phyloP scores from a whole-genome alignment of 2,113 vertebrate species.

The Chlorodrepanis virens region DNA sequence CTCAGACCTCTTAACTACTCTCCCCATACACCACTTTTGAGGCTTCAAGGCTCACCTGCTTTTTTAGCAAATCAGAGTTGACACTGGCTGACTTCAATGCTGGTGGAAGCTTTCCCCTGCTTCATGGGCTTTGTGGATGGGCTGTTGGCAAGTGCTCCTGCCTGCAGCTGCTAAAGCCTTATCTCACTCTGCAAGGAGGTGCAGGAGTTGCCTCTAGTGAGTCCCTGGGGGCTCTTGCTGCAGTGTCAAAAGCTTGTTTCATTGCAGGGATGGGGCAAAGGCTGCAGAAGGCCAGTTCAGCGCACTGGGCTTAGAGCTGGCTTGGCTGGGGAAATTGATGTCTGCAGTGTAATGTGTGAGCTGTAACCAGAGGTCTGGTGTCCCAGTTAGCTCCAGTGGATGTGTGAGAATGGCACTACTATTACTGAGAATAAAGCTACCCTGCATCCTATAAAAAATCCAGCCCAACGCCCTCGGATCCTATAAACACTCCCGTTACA shows the following conservation, averaged over 20 bases:
- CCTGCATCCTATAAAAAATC: neutral
- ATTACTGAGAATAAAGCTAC: neutral
- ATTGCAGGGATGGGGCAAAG: neutral
- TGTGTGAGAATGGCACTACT: neutral
- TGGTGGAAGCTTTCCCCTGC: neutral
- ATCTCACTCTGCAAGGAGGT: neutral
- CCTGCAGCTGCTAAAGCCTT: neutral
- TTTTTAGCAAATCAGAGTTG: conserved; percentile 43
- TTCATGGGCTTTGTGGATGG: neutral
- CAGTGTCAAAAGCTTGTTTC: neutral
- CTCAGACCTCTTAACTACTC: conserved; percentile 1
- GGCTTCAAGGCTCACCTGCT: conserved; percentile 10
- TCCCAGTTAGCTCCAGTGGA: neutral
- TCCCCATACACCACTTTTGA: neutral
- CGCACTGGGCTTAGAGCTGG: neutral
- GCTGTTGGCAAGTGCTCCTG: neutral
- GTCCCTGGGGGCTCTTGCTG: neutral
- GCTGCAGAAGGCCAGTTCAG: neutral
- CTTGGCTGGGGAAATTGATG: neutral
- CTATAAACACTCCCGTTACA: rapidly evolving
- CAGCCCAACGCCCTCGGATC: neutral
- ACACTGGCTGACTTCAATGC: neutral
- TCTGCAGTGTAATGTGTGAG: rapidly evolving
- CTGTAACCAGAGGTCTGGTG: neutral
- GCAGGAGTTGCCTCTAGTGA: neutral